Evolutionary conservation across 1,140 invertebrate species (phyloP), one percentile per base, ranked within the genome.

Genomic region (Drosophila littoralis): DNA sequence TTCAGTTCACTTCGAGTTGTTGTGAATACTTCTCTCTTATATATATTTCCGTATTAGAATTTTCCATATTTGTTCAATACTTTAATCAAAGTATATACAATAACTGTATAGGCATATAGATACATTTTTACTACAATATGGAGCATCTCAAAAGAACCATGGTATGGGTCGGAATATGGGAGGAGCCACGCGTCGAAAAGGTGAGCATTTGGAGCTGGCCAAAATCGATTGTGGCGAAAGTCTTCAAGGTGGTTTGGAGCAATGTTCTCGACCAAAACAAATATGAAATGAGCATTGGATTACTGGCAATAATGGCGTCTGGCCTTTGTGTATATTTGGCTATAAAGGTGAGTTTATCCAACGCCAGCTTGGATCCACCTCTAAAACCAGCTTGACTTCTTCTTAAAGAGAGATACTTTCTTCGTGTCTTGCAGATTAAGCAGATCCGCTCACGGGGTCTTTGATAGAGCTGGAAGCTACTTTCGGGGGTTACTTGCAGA

Each of bases 11-110:
- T n/a, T 50, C 12, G 2, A 50, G 28, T 50, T 50, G 28, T n/a
- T 50, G 46, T 32, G 46, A 50, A n/a, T 7, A 50, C 22, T 13
- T 50, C 46, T 32, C 22, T 7, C n/a, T 28, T 28, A 48, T 48
- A 48, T 36, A 8, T 17, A 45, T 48, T 48, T 48, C 9, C 4
- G 46, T 22, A 7, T 50, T 32, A 4, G 7, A 12, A 2, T n/a
- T 33, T 32, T 32, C 5, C 1, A 32, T 50, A 32, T 12, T 32
- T 32, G 28, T 50, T n/a, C 46, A 32, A 32, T n/a, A 12, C 6
- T 40, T 12, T 12, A 5, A n/a, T 12, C 5, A 40, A n/a, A 40
- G 12, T 28, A 28, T 28, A 28, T n/a, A n/a, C n/a, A n/a, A n/a
- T 7, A 36, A 36, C 35, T 7, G 8, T 22, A 15, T 22, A 10